phyloP scores from a whole-genome alignment of 2,888 invertebrate genomes.

The Tetrapedia diversipes region DNA sequence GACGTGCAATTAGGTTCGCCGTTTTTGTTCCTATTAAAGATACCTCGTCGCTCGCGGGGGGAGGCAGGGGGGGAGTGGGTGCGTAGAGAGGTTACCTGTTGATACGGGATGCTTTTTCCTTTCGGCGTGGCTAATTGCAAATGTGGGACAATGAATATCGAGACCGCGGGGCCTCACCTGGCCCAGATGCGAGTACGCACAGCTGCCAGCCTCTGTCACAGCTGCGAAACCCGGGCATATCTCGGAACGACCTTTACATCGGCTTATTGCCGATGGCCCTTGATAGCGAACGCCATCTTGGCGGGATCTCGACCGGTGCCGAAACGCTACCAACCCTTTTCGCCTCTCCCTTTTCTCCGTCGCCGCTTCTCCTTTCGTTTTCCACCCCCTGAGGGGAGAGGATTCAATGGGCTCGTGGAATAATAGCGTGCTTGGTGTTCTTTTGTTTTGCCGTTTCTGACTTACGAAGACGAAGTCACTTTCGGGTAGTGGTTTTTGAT shows the following conservation, averaged over 20 bases:
- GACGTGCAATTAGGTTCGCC: constrained; percentile 46
- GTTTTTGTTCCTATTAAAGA: constrained; percentile 43
- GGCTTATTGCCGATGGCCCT: constrained; percentile 49
- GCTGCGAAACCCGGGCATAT: constrained; percentile 51
- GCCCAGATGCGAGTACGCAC: constrained; percentile 42
- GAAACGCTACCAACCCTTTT: constrained; percentile 15
- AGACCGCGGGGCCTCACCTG: constrained; percentile 57
- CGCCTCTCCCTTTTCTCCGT: neutral
- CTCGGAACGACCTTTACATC: constrained; percentile 59
- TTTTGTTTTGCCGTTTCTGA: neutral
- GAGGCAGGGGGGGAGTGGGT: no score
- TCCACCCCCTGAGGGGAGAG: neutral
- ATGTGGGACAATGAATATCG: constrained; percentile 60
- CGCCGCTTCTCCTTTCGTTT: neutral
- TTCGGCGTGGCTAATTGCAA: constrained; percentile 63
- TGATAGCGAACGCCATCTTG: constrained; percentile 44
- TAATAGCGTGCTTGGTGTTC: constrained; percentile 2
- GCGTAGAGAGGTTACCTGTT: constrained; percentile 68
- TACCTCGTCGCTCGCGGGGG: no score
- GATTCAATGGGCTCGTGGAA: constrained; percentile 1
- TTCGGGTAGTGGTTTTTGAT: neutral
- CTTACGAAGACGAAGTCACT: neutral
- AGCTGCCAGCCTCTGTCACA: constrained; percentile 50
- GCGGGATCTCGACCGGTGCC: constrained; percentile 22
- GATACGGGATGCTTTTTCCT: constrained; percentile 53